Percentiles rank a stretch among this genome's conserved stretches.
Evolutionary conservation across 2,888 invertebrate genomes (phyloP).

Genomic region (Teinopalpus imperialis): DNA sequence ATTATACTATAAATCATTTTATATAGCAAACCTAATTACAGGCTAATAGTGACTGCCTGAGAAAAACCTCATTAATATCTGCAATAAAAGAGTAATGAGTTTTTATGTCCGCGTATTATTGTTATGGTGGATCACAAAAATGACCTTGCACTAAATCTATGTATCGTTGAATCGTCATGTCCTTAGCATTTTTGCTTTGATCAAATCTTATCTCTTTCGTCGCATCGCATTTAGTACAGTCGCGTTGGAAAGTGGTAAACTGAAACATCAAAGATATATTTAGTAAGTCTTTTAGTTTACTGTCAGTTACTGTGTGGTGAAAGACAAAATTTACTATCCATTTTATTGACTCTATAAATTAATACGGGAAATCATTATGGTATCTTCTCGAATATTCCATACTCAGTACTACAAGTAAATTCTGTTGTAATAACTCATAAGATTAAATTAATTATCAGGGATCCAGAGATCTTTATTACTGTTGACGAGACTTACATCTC

Average conservation of each 20-base stretch:
- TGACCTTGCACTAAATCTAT: conserved; percentile 44
- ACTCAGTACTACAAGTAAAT: too few relatives aligned
- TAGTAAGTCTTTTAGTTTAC: too few relatives aligned
- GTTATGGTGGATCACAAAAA: neutral
- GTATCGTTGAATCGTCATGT: conserved; percentile 27
- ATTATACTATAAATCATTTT: conserved; percentile 12
- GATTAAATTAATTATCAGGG: too few relatives aligned
- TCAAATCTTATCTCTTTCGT: conserved; percentile 32
- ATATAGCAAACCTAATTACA: conserved; percentile 13
- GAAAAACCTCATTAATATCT: conserved; percentile 14
- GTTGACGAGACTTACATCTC: too few relatives aligned
- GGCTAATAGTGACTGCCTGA: neutral
- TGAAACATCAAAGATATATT: too few relatives aligned
- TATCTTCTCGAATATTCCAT: too few relatives aligned
- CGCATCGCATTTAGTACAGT: conserved; percentile 24
- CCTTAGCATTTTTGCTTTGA: conserved; percentile 30
- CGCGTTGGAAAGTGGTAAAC: neutral
- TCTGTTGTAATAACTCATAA: too few relatives aligned
- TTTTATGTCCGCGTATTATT: conserved; percentile 9
- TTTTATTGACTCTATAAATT: too few relatives aligned
- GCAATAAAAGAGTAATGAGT: neutral
- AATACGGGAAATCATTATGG: too few relatives aligned
- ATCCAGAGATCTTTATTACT: too few relatives aligned
- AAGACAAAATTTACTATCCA: too few relatives aligned
- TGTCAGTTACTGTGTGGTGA: too few relatives aligned